Conservation (phyloP, 2,797 vertebrate genomes). For the Gobio occitaniae region DNA sequence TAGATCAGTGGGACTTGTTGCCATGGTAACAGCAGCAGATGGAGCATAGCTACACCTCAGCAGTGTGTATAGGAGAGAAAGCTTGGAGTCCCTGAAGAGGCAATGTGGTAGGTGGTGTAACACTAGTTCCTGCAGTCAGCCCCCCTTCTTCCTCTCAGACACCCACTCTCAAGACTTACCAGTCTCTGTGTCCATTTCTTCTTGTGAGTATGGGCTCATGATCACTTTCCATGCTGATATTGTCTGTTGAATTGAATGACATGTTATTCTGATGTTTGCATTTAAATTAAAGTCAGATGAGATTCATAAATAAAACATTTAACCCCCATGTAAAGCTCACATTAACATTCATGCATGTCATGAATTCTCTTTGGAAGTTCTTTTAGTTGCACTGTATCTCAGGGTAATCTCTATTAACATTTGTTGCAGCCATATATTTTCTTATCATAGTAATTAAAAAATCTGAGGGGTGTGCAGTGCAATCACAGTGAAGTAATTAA, state of each 20-base stretch:
- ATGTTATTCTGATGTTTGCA: background rate
- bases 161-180: constrained; percentile 52
- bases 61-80: constrained; percentile 59
- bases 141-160: constrained; percentile 49
- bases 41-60: constrained; percentile 66
- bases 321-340: background rate
- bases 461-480: background rate
- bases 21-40: constrained; percentile 70
- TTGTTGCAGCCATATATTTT: constrained; percentile 10
- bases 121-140: constrained; percentile 51
- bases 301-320: background rate
- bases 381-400: background rate
- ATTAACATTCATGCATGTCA: background rate
- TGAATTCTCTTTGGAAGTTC: background rate
- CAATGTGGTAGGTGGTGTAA: constrained; percentile 59
- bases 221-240: constrained; percentile 28
- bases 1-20: constrained; percentile 70
- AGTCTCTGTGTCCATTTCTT: constrained; percentile 48
- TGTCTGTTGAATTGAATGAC: constrained; percentile 19
- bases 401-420: background rate
- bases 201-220: constrained; percentile 42
- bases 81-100: constrained; percentile 63
- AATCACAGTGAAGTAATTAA: constrained; percentile 21
- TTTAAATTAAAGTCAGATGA: background rate
- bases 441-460: constrained; percentile 4